Evolutionary conservation across 2,888 invertebrate genomes (phyloP), one percentile per base, ranked within the genome.

Genomic region (Hydraecia micacea): DNA sequence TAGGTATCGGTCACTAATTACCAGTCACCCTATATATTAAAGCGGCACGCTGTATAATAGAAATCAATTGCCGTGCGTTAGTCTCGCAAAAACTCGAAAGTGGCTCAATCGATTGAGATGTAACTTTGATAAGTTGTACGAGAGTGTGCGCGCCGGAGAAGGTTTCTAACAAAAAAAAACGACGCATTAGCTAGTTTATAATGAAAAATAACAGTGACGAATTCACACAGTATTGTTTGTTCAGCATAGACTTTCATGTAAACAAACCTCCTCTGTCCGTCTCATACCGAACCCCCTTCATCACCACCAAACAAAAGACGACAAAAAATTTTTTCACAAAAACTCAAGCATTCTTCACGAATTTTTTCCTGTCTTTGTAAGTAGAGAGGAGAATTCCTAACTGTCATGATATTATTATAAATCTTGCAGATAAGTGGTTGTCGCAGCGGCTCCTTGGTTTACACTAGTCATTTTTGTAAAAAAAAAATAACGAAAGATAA

Each of bases 331-430:
- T 80, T 36, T 80, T 79, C 7, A 18, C 63, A 73, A 75, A 79
- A 83, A 73, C 70, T 79, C 75, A n/a, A 49, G 52, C 62, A 73
- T 84, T 76, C 69, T 74, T 62, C 60, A 32, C 52, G 80, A 76
- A 21, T 79, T 73, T 82, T 83, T 85, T 74, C 79, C 77, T 81
- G 84, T 78, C 88, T 88, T 88, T 88, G 86, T 88, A 78, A 87
- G 82, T 73, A 46, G 70, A 81, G 83, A 84, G 71, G 83, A 81
- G 77, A 88, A 87, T 81, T 87, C 75, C 86, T 85, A 83, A 85
- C 84, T 87, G 88, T 87, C 87, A 88, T 84, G 87, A 86, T 83
- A 80, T 87, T 88, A 84, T 84, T 88, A 88, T 88, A 88, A 88
- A 88, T 88, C 88, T 86, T 75, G 42, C 46, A 88, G 88, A 88